Evolutionary conservation across 2,797 vertebrate genomes (phyloP), one percentile per base, ranked within the genome.

Genomic region (Fistularia commersonii): DNA sequence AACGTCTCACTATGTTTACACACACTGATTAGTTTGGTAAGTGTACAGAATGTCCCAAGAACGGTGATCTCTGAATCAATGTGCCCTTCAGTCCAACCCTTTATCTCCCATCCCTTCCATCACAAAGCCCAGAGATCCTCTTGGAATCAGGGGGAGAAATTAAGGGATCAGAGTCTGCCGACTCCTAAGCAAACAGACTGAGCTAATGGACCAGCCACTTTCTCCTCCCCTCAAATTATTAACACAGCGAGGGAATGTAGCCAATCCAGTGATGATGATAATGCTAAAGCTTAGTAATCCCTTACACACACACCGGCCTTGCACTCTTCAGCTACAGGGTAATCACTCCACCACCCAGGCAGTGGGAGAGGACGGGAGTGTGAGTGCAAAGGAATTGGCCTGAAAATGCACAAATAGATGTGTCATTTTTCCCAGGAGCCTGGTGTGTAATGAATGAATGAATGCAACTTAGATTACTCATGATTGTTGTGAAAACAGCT

Each of bases 171-270:
- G 92, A 88, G 83, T 75, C 83, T 85, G 84, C 90, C 89, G 80
- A 87, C 90, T 93, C 89, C 91, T 92, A 87, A 90, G 93, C 92
- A 96, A 97, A 97, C 95, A 97, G 85, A 88, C 88, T 71, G 78
- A 90, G 88, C 93, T 91, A 95, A 97, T 93, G 92, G 93, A 92
- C 92, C 92, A 59, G 86, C 87, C 80, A 74, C 88, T 73, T 91
- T 92, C 94, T 93, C 94, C 94, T 91, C 95, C 95, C 93, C 93
- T 92, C 91, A 92, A 95, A 96, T 96, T 97, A 97, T 92, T 89
- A 76, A 88, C 76, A 61, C 74, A 65, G 87, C 61, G 43, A 90
- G 89, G 93, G 93, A 94, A 95, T 93, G 91, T 91, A 88, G 90
- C 86, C 86, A 43, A 76, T 79, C 76, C 82, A 67, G 91, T 90